Percentiles rank a stretch among this genome's conserved stretches.
These are phyloP conservation scores for Magallana nippona DNA, from an alignment of 2,888 invertebrate genomes.

Conservation along the genomic window DNA sequence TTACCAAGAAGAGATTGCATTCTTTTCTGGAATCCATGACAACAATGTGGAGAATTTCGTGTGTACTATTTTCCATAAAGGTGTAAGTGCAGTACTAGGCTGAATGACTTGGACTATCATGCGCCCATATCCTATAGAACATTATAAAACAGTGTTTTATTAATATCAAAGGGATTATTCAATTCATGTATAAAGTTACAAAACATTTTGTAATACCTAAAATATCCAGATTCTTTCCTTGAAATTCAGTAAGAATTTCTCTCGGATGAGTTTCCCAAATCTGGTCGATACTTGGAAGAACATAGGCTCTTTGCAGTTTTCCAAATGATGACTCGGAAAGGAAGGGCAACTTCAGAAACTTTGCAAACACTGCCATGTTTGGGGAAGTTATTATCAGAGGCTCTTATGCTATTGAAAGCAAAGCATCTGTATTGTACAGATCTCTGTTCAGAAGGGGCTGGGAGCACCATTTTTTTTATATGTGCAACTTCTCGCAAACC, in stretches of 20 bases:
- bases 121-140: constrained; percentile 49
- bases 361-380: constrained; percentile 39
- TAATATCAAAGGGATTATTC: neutral
- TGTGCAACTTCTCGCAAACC: too few relatives aligned
- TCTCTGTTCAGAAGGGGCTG: too few relatives aligned
- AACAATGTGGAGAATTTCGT: constrained; percentile 45
- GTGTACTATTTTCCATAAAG: constrained; percentile 50
- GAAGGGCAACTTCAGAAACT: constrained; percentile 41
- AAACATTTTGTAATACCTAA: constrained; percentile 25
- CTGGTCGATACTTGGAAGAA: constrained; percentile 40
- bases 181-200: neutral
- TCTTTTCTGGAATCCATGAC: constrained; percentile 48
- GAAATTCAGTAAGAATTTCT: constrained; percentile 5
- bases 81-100: constrained; percentile 51
- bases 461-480: too few relatives aligned
- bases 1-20: constrained; percentile 45
- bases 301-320: constrained; percentile 39
- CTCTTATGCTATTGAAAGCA: too few relatives aligned
- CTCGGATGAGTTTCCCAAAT: constrained; percentile 28
- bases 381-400: constrained; percentile 29
- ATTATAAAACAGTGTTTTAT: neutral
- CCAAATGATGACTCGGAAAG: neutral
- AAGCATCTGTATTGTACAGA: too few relatives aligned
- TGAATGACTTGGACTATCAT: constrained; percentile 51
- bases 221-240: constrained; percentile 32